Conservation (phyloP, 2,888 invertebrate genomes). For the Drosophila nr. fundita region DNA sequence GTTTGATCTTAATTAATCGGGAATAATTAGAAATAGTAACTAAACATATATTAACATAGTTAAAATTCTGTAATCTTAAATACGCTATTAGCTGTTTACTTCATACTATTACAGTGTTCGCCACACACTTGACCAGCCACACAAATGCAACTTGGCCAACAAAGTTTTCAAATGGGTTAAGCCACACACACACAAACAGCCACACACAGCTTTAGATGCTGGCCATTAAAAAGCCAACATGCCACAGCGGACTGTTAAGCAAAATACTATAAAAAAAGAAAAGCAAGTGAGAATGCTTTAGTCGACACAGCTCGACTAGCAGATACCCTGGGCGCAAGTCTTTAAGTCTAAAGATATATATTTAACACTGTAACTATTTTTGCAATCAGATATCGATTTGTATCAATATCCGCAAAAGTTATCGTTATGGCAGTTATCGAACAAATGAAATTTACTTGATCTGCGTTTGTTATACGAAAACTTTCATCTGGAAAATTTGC, state of each 20-base stretch:
- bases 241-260: slow-evolving; percentile 53
- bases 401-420: neutral
- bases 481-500: neutral
- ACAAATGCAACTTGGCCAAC: slow-evolving; percentile 42
- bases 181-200: slow-evolving; percentile 30
- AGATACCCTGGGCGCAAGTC: neutral
- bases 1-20: neutral
- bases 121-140: slow-evolving; percentile 32
- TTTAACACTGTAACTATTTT: neutral
- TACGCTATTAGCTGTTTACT: neutral
- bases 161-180: slow-evolving; percentile 46
- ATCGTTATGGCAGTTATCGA: neutral
- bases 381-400: neutral
- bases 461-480: neutral
- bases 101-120: slow-evolving; percentile 2
- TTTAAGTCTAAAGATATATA: neutral
- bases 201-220: slow-evolving; percentile 60
- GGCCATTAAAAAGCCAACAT: slow-evolving; percentile 68
- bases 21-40: neutral
- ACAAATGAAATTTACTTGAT: neutral
- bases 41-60: neutral
- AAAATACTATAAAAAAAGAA: slow-evolving; percentile 41
- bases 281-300: neutral
- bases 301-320: neutral
- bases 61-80: too few relatives aligned